Base-by-base conservation (phyloP, 2,113 vertebrate genomes). In the Dicaeum eximium region DNA sequence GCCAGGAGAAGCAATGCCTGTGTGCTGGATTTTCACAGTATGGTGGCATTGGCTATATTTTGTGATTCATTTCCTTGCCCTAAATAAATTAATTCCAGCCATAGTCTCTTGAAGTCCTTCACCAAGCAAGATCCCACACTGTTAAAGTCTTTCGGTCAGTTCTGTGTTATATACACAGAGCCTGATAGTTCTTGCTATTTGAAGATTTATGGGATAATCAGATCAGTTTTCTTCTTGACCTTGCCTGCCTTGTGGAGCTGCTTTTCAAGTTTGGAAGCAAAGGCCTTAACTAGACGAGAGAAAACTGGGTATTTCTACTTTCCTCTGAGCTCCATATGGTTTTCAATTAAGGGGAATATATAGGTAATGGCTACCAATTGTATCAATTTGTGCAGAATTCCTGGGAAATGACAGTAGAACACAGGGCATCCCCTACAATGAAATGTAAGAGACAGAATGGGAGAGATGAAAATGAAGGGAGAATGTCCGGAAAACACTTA, bases 201-300 rank as follows among this genome's bases (percentile, higher is more conserved):
- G 93, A 96, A 95, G 79, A 86, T 80, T 93, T 91, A 91, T 67
- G 80, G 30, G 72, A 84, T 94, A 96, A 93, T 97, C 94, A 71
- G 71, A 74, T 86, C 90, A 47, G 48, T 95, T 88, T 95, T 90
- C 60, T 95, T 93, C 88, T 83, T 95, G 90, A 94, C 94, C 92
- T 94, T 93, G 53, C 51, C 90, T 94, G 85, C 73, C 91, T 93
- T 44, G 51, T 79, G 69, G 60, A 86, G 65, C 85, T 90, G 88
- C 82, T 93, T 96, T 96, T 93, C 38, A 95, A 92, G 82, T 81
- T 94, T 0, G 6, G 86, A 97, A 95, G 90, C 53, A 95, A 97
- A 97, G 57, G 37, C 93, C 75, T 70, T 84, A 88, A 84, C 88
- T 38, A 75, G 91, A 71, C 61, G 45, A 92, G 91, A 88, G 69